A percentile compares a stretch with the other conserved stretches of the same genome.
These are phyloP conservation scores for Rhabdophis nuchalis DNA, from an alignment of 2,797 vertebrate species.

Conservation along the genomic window DNA sequence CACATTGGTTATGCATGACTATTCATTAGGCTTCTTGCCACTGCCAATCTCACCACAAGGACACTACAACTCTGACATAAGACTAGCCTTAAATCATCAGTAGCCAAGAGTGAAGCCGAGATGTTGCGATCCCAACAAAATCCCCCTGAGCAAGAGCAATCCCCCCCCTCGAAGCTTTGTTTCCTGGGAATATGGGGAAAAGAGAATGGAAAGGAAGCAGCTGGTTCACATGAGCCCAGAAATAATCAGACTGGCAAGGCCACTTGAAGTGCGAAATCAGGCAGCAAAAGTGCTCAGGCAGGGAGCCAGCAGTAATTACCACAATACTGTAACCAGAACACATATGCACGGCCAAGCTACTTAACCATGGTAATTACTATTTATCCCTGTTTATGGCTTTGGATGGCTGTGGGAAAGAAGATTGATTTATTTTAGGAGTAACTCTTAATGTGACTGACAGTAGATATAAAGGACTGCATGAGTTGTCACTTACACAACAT, in stretches of 20 bases:
- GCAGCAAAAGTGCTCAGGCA: constrained; percentile 50
- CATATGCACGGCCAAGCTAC: constrained; percentile 51
- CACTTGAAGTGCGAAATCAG: constrained; percentile 45
- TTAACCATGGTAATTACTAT: constrained; percentile 64
- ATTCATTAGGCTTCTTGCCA: not conserved
- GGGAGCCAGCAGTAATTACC: constrained; percentile 58
- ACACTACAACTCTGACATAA: not conserved
- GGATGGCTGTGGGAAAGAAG: constrained; percentile 45
- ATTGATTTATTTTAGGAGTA: constrained; percentile 34
- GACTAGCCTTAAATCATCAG: not conserved
- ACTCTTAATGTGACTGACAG: constrained; percentile 47
- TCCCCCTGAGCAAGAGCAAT: not conserved
- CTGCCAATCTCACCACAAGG: not conserved
- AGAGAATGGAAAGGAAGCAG: constrained; percentile 29
- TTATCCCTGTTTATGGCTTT: constrained; percentile 61
- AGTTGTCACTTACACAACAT: constrained; percentile 18
- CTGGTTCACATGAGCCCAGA: constrained; percentile 3
- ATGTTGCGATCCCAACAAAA: not conserved
- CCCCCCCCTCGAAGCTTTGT: not conserved
- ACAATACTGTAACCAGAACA: constrained; percentile 63
- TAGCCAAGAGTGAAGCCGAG: not conserved
- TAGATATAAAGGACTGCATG: constrained; percentile 9
- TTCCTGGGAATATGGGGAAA: not conserved
- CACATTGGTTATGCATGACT: not conserved
- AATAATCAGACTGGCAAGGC: constrained; percentile 54